Conservation (phyloP, 2,888 invertebrate genomes). For the Gryllus longicercus region DNA sequence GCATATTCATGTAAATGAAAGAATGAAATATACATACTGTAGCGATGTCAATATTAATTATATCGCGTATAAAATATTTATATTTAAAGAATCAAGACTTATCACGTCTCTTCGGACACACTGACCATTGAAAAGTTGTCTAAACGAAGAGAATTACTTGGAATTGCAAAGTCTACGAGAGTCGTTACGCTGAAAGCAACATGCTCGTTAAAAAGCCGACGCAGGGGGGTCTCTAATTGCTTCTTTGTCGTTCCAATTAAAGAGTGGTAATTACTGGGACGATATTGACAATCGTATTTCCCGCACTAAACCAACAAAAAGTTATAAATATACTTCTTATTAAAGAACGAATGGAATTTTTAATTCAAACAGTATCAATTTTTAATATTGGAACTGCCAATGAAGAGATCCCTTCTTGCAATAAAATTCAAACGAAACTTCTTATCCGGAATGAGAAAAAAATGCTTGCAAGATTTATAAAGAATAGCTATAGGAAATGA, state of each 20-base stretch:
- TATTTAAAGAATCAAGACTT: too few relatives aligned
- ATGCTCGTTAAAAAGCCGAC: too few relatives aligned
- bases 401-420: constrained; percentile 1
- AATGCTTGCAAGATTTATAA: constrained; percentile 6
- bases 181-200: too few relatives aligned
- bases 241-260: not conserved
- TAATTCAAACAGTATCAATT: not conserved
- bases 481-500: constrained; percentile 11
- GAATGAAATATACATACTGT: too few relatives aligned
- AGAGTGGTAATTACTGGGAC: not conserved
- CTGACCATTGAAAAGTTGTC: too few relatives aligned
- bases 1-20: too few relatives aligned
- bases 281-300: constrained; percentile 1
- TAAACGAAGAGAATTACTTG: too few relatives aligned
- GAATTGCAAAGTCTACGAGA: too few relatives aligned
- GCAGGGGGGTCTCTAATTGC: not conserved
- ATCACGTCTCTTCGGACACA: too few relatives aligned
- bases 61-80: too few relatives aligned
- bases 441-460: constrained; percentile 4
- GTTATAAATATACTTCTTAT: not conserved
- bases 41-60: too few relatives aligned
- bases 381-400: constrained; percentile 9
- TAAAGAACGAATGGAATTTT: not conserved
- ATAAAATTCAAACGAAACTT: constrained; percentile 9
- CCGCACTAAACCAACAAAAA: not conserved